Evolutionary conservation across 2,797 vertebrate genomes (phyloP).

Genomic region (Lophius americanus): DNA sequence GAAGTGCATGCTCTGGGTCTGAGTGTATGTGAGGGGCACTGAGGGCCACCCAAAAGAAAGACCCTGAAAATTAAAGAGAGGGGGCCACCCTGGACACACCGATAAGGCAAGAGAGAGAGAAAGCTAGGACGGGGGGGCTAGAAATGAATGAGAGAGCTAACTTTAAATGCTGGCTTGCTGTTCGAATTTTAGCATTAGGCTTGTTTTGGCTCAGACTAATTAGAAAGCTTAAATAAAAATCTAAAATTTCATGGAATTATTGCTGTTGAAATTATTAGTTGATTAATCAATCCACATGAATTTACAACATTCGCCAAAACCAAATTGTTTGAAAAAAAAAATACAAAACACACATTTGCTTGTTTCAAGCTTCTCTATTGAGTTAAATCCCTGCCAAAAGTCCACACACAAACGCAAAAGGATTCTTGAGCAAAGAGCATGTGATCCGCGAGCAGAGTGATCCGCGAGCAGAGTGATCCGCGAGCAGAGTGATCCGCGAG

Average conservation of each 20-base stretch:
- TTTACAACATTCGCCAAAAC: not conserved
- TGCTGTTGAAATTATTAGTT: not conserved
- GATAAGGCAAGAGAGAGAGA: slow-evolving; percentile 64
- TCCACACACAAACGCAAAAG: too few relatives aligned
- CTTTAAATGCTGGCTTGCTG: slow-evolving; percentile 43
- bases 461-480: too few relatives aligned
- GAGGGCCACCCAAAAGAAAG: slow-evolving; percentile 78
- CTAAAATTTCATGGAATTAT: not conserved
- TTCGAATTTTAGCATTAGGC: slow-evolving; percentile 45
- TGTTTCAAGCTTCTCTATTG: not conserved
- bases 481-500: too few relatives aligned
- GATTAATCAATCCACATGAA: not conserved
- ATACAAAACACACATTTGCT: not conserved
- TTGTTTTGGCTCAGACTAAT: slow-evolving; percentile 23
- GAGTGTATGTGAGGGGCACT: slow-evolving; percentile 65
- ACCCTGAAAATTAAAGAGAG: slow-evolving; percentile 65
- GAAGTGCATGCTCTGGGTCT: slow-evolving; percentile 80
- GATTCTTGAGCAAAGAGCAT: too few relatives aligned
- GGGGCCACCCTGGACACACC: slow-evolving; percentile 75
- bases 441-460: too few relatives aligned
- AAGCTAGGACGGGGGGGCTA: slow-evolving; percentile 29
- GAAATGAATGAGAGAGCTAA: slow-evolving; percentile 42
- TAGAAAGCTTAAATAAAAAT: slow-evolving; percentile 25
- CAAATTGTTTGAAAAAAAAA: not conserved
- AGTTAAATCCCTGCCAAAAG: too few relatives aligned